Evolutionary conservation across 2,113 vertebrate genomes (phyloP), one percentile per base, ranked within the genome.

Genomic region (Redunca redunca): DNA sequence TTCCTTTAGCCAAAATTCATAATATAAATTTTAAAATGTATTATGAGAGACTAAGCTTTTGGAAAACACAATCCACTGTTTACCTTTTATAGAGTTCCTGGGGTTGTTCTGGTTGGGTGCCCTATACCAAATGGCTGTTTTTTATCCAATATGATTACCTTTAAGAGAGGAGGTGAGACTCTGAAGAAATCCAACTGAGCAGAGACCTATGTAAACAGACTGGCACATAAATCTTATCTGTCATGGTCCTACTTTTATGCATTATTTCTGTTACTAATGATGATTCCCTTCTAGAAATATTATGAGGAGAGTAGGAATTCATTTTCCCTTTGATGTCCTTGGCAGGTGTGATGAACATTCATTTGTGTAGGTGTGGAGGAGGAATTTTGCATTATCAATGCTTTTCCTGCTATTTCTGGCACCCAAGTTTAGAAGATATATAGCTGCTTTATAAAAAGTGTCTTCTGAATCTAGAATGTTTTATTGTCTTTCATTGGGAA

Each of bases 311-410:
- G 67, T 28, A 84, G 5, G n/a, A 91, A 95, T 97, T 97, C 60
- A 97, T 98, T 97, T 96, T 96, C 78, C 52, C 53, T 86, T 84
- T 93, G 94, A 87, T 86, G 86, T 86, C 85, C 67, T 97, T 94
- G 71, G 88, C 86, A 96, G 58, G n/a, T 78, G 48, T 80, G 86
- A 91, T 91, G 50, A 97, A 52, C 94, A 71, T 96, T 95, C 88
- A 97, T 95, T 96, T 92, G 67, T 97, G 97, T 97, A 96, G 96
- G 58, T 97, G 93, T 62, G 67, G 81, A 98, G 89, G 89, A 91
- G 84, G 58, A 90, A 94, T 93, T 93, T 89, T 93, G 71, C 40
- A 84, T 97, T 90, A 95, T 97, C 96, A 89, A 48, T 97, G 93
- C 71, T 95, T 97, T 92, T 86, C 83, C 74, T 80, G 71, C 93